Conservation (phyloP, 2,113 vertebrate species). For the Ascaphus truei region DNA sequence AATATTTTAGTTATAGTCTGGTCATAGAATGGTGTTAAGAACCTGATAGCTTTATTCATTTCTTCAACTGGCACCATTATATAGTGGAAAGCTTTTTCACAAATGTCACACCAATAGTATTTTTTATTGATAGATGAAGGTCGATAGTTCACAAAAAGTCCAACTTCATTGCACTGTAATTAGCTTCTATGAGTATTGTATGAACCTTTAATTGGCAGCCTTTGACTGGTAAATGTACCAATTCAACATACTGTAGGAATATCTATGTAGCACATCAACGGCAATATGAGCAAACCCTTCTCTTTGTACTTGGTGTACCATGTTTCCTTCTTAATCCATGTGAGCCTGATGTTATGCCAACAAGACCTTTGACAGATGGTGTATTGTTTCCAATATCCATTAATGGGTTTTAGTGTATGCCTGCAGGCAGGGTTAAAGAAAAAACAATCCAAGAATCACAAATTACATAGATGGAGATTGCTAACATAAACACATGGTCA, state of each 20-base stretch:
- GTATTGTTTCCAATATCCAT: slow-evolving; percentile 33
- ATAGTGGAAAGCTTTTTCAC: too few relatives aligned
- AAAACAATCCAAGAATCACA: slow-evolving; percentile 1
- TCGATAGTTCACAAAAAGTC: too few relatives aligned
- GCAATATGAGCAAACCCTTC: neutral
- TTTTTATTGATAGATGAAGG: too few relatives aligned
- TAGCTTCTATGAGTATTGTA: too few relatives aligned
- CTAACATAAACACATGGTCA: slow-evolving; percentile 31
- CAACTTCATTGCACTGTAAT: too few relatives aligned
- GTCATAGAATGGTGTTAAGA: slow-evolving; percentile 14
- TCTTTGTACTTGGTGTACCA: slow-evolving; percentile 11
- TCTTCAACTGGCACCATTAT: neutral
- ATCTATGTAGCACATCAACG: too few relatives aligned
- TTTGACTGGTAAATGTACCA: too few relatives aligned
- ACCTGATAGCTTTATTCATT: neutral
- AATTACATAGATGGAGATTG: slow-evolving; percentile 26
- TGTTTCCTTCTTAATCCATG: slow-evolving; percentile 31
- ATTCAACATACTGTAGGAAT: too few relatives aligned
- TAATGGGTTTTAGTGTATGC: slow-evolving; percentile 39
- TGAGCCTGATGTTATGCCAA: slow-evolving; percentile 35
- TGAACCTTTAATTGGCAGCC: too few relatives aligned
- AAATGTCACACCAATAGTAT: too few relatives aligned
- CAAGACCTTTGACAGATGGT: slow-evolving; percentile 42
- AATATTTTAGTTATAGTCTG: slow-evolving; percentile 5
- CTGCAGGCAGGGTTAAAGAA: slow-evolving; percentile 15